A percentile compares a stretch with the other conserved stretches of the same genome.
phyloP scores from a whole-genome alignment of 2,797 vertebrate species.

The Hydrocynus forskahlii region DNA sequence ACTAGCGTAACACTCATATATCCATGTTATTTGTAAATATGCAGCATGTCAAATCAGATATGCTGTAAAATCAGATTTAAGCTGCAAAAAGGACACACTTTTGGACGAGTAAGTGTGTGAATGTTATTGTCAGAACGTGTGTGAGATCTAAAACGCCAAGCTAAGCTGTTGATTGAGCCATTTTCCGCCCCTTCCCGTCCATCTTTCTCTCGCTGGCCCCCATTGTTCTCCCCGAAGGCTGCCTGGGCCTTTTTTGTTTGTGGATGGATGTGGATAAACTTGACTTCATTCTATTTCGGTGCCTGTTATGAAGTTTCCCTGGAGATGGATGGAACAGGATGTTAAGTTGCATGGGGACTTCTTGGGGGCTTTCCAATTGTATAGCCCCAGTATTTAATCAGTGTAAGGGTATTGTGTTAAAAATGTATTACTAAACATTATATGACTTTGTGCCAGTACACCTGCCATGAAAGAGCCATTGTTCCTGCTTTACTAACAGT shows the following conservation, averaged over 20 bases:
- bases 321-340: conserved; percentile 26
- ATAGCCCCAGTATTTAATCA: neutral
- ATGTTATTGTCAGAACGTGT: conserved; percentile 18
- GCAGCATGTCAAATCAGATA: too few relatives aligned
- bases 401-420: neutral
- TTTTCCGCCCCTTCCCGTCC: conserved; percentile 30
- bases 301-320: conserved; percentile 42
- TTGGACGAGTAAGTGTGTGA: neutral
- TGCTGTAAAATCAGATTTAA: too few relatives aligned
- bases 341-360: neutral
- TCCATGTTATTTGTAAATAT: too few relatives aligned
- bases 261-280: neutral
- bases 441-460: neutral
- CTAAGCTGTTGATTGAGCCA: conserved; percentile 13
- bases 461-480: neutral
- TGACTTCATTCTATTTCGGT: conserved; percentile 41
- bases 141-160: conserved; percentile 9
- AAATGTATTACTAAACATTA: neutral
- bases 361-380: conserved; percentile 33
- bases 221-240: conserved; percentile 30
- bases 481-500: neutral
- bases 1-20: too few relatives aligned
- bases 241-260: conserved; percentile 25
- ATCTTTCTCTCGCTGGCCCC: neutral
- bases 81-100: neutral